Conservation (phyloP, 1,140 invertebrate species). For the Anthonomus grandis region DNA sequence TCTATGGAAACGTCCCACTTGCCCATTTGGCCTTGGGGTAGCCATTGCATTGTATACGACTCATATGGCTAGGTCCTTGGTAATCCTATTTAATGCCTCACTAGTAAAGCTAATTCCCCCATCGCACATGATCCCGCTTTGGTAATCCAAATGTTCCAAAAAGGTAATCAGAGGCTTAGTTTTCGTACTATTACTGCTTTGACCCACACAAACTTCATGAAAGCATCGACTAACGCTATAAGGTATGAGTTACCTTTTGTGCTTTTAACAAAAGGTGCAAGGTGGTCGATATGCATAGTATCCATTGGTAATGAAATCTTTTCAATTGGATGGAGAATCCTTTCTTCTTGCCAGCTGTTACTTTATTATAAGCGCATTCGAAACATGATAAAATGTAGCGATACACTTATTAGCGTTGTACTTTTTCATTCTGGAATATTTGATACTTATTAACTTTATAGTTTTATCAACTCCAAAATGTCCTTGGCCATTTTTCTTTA, state of each 20-base stretch:
- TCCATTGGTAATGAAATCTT: constrained; percentile 19
- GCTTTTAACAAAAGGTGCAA: constrained; percentile 33
- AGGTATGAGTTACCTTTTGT: constrained; percentile 15
- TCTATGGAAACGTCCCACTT: no score
- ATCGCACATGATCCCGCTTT: no score
- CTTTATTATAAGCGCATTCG: constrained; percentile 9
- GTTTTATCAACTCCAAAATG: constrained; percentile 1
- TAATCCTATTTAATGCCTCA: no score
- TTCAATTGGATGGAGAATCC: constrained; percentile 13
- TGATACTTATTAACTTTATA: no score
- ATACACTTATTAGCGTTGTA: no score
- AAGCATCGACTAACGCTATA: background rate
- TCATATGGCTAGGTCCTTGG: no score
- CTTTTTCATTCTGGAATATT: no score
- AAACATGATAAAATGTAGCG: constrained; percentile 2
- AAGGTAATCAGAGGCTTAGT: no score
- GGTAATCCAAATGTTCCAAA: constrained; percentile 1
- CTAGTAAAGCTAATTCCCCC: no score
- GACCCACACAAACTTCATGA: background rate
- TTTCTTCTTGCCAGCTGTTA: background rate
- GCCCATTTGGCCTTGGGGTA: no score
- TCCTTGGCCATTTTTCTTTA: no score
- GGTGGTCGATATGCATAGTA: constrained; percentile 35
- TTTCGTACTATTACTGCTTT: background rate
- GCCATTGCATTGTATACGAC: no score